Conservation (phyloP, 2,888 invertebrate genomes). For the Lasioglossum vierecki region DNA sequence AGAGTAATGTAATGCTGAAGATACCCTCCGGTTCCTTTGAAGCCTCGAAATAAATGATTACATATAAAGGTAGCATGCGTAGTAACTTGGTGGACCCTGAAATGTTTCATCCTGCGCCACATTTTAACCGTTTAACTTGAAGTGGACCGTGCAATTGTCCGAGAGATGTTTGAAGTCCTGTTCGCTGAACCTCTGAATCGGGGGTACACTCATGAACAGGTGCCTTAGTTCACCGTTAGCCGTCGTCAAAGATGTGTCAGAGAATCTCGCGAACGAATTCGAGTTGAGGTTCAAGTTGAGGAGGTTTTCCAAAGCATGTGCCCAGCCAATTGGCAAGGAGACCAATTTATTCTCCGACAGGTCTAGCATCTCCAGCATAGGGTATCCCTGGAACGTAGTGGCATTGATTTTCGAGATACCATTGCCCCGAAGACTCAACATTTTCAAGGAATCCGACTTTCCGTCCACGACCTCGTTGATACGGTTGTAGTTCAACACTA, state of each 20-base stretch:
- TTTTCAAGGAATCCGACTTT: constrained; percentile 45
- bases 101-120: too few species aligned
- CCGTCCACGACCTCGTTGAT: not conserved
- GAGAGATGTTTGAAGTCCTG: not conserved
- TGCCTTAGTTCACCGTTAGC: not conserved
- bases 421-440: constrained; percentile 72
- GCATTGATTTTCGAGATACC: constrained; percentile 60
- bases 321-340: not conserved
- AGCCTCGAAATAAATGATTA: too few species aligned
- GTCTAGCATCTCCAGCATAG: not conserved
- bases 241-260: not conserved
- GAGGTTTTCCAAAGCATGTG: not conserved
- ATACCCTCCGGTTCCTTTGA: not conserved
- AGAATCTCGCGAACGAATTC: not conserved
- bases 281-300: not conserved
- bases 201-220: not conserved
- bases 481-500: constrained; percentile 19
- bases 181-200: not conserved
- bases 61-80: too few species aligned
- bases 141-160: not conserved
- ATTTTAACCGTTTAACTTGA: too few species aligned
- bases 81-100: too few species aligned
- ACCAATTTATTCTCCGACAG: not conserved
- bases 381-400: not conserved
- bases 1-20: too few species aligned